Conservation (phyloP, 2,888 invertebrate genomes). For the Eucera pruinosa region DNA sequence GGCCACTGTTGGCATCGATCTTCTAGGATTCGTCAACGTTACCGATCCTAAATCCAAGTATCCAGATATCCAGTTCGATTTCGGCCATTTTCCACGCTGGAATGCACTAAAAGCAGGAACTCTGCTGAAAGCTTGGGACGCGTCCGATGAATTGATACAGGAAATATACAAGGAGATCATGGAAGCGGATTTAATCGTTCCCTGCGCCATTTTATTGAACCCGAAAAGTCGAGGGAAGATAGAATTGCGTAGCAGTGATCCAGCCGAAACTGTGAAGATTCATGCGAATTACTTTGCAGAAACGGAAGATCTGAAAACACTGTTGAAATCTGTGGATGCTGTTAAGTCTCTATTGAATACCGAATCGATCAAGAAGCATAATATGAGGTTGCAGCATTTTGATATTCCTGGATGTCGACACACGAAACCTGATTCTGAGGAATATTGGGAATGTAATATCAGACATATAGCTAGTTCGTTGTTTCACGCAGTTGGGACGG, state of each 20-base stretch:
- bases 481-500: slow-evolving; percentile 87
- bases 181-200: slow-evolving; percentile 69
- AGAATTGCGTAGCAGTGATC: slow-evolving; percentile 85
- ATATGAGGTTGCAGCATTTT: slow-evolving; percentile 60
- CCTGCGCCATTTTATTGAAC: slow-evolving; percentile 82
- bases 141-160: slow-evolving; percentile 62
- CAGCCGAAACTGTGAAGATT: slow-evolving; percentile 85
- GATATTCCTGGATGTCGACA: slow-evolving; percentile 75
- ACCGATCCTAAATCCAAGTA: slow-evolving; percentile 84
- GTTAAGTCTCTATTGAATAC: slow-evolving; percentile 72
- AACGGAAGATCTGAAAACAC: slow-evolving; percentile 81
- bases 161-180: slow-evolving; percentile 32
- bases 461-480: slow-evolving; percentile 86
- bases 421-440: slow-evolving; percentile 73
- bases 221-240: slow-evolving; percentile 84
- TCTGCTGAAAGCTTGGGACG: slow-evolving; percentile 46
- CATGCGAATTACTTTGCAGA: slow-evolving; percentile 86
- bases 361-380: slow-evolving; percentile 67
- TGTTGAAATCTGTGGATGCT: slow-evolving; percentile 79
- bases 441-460: slow-evolving; percentile 85
- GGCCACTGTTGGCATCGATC: slow-evolving; percentile 84
- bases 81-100: slow-evolving; percentile 83
- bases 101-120: slow-evolving; percentile 26
- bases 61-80: slow-evolving; percentile 87
- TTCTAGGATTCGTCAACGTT: slow-evolving; percentile 86